Percentiles rank a stretch among this genome's conserved stretches.
phyloP scores from a whole-genome alignment of 2,888 invertebrate genomes.

The Ennomos fuscantarius region DNA sequence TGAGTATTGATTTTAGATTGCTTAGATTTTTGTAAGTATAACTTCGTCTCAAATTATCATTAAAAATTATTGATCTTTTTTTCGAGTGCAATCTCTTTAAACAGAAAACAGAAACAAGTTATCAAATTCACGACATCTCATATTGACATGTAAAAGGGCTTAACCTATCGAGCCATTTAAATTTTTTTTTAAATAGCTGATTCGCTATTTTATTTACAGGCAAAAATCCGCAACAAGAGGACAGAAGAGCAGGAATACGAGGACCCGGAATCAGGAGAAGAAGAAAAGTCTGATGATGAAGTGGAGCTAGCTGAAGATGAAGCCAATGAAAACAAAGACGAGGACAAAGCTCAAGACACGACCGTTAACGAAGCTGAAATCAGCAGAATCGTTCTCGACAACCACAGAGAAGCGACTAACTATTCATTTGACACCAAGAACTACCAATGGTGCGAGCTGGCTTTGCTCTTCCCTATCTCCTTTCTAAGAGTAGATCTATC shows the following conservation, averaged over 20 bases:
- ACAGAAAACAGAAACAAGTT: too few relatives aligned
- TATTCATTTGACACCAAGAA: conserved; percentile 91
- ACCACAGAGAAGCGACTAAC: conserved; percentile 76
- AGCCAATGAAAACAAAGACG: conserved; percentile 52
- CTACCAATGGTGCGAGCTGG: conserved; percentile 94
- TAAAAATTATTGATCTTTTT: too few relatives aligned
- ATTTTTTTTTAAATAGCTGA: neutral
- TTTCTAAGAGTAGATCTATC: conserved; percentile 88
- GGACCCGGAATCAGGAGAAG: conserved; percentile 86
- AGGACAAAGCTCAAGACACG: conserved; percentile 54
- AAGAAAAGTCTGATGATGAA: conserved; percentile 81
- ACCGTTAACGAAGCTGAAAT: conserved; percentile 47
- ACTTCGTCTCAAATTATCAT: too few relatives aligned
- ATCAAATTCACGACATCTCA: too few relatives aligned
- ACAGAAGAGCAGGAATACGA: conserved; percentile 88
- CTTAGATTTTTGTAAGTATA: conserved; percentile 4
- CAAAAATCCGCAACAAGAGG: conserved; percentile 83
- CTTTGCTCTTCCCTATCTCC: conserved; percentile 87
- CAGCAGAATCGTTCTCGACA: conserved; percentile 68
- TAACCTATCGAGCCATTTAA: too few relatives aligned
- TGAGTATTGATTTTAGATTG: conserved; percentile 47
- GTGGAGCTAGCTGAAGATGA: conserved; percentile 61
- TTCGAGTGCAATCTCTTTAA: too few relatives aligned
- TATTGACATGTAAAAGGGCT: too few relatives aligned
- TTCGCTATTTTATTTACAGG: conserved; percentile 52